Evolutionary conservation across 2,113 vertebrate genomes (phyloP), one percentile per base, ranked within the genome.

Genomic region (Cynocephalus volans): DNA sequence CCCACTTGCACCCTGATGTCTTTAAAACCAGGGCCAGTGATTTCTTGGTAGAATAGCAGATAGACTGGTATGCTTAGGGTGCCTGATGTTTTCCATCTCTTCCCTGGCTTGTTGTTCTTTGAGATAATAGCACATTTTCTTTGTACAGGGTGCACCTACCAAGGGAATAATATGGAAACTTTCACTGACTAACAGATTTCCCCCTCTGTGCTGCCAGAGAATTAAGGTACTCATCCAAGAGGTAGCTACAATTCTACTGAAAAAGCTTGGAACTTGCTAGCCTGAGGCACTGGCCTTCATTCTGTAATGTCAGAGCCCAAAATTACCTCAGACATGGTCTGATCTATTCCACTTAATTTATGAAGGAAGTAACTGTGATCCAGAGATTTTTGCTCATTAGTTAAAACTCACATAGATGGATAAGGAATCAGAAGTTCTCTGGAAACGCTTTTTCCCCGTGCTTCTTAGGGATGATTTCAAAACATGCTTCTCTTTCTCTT

Each of bases 21-120:
- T 87, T 87, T 72, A 60, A 88, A 67, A 13, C 21, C 10, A 45
- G 58, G 52, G 10, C 41, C 28, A 36, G 24, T 58, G 31, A 64
- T 67, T 90, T 92, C 69, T 87, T 83, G 81, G 50, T 65, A 52
- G 82, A 88, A 31, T 13, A 58, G 86, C 54, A 48, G 87, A 83
- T 36, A 65, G 31, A 24, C 4, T 41, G 41, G 41, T 41, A 41
- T 41, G 41, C 9, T 60, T 60, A 62, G 54, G 33, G 4, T 64
- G 33, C 41, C 56, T 70, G 45, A 1, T 41, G 10, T 58, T 82
- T 69, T 33, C 28, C 9, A 31, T 33, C 28, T 93, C n/a, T 88
- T 90, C 19, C 7, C 13, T 76, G 9, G 21, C 21, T 92, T 45
- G 24, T n/a, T 88, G 33, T n/a, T 64, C 45, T 94, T 79, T 48